phyloP scores from a whole-genome alignment of 30 jellyfish, hydroid and myxozoan genomes.

The Pelagia noctiluca region DNA sequence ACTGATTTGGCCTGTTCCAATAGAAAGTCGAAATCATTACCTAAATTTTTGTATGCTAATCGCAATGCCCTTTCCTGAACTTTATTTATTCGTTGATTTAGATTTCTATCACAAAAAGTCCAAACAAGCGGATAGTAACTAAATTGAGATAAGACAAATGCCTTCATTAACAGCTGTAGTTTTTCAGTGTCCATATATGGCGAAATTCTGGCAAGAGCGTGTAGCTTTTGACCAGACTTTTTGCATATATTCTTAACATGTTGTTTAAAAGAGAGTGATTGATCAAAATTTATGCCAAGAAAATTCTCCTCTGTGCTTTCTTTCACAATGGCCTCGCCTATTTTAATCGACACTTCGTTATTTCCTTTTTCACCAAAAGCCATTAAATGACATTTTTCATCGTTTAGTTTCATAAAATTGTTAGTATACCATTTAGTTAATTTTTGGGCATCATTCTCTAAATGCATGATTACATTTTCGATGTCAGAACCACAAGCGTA shows the following conservation, averaged over 20 bases:
- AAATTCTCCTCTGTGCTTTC: slow-evolving; percentile 47
- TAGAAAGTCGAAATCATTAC: too few relatives aligned
- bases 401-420: slow-evolving; percentile 41
- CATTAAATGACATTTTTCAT: slow-evolving; percentile 49
- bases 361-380: slow-evolving; percentile 20
- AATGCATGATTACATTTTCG: slow-evolving; percentile 8
- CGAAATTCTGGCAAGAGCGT: slow-evolving; percentile 36
- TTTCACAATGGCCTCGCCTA: slow-evolving; percentile 11
- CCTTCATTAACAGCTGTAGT: slow-evolving; percentile 46
- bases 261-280: slow-evolving; percentile 25
- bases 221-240: slow-evolving; percentile 53
- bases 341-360: slow-evolving; percentile 20
- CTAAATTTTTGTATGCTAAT: too few relatives aligned
- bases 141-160: too few relatives aligned
- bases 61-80: too few relatives aligned
- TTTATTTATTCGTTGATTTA: too few relatives aligned
- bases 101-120: too few relatives aligned
- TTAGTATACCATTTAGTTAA: slow-evolving; percentile 15
- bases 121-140: too few relatives aligned
- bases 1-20: too few relatives aligned
- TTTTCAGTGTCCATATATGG: slow-evolving; percentile 43
- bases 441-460: slow-evolving; percentile 21
- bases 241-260: slow-evolving; percentile 30
- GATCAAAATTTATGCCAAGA: slow-evolving; percentile 37
- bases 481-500: too few relatives aligned